phyloP scores from a whole-genome alignment of 2,113 vertebrate genomes.

The Paralichthys olivaceus region DNA sequence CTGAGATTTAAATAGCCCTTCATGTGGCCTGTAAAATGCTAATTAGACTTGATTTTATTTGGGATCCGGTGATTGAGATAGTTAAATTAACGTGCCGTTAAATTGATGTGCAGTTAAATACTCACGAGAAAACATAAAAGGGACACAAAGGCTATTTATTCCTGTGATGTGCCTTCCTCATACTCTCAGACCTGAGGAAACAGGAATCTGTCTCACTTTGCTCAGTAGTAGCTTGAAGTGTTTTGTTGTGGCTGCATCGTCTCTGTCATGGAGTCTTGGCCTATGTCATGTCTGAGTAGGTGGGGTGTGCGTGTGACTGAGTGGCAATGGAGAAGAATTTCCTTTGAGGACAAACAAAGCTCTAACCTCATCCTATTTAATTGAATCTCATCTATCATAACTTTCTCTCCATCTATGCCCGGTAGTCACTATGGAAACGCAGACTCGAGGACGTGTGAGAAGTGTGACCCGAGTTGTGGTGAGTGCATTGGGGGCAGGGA shows the following conservation, averaged over 20 bases:
- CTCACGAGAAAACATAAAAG: constrained; percentile 43
- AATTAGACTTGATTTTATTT: constrained; percentile 63
- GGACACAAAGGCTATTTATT: constrained; percentile 43
- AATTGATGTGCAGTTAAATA: constrained; percentile 71
- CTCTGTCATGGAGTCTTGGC: not conserved
- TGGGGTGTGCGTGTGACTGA: constrained; percentile 13
- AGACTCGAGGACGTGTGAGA: constrained; percentile 81
- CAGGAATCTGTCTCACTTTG: not conserved
- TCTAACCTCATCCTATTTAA: constrained; percentile 53
- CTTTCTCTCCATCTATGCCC: constrained; percentile 36
- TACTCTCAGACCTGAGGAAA: constrained; percentile 4
- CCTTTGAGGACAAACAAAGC: constrained; percentile 44
- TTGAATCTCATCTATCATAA: constrained; percentile 59
- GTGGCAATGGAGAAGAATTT: constrained; percentile 38
- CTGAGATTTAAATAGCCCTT: constrained; percentile 61
- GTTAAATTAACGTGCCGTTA: constrained; percentile 74
- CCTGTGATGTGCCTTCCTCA: not conserved
- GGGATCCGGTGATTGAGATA: constrained; percentile 39
- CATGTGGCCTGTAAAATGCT: constrained; percentile 60
- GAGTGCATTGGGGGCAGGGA: constrained; percentile 80
- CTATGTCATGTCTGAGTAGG: not conserved
- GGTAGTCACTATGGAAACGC: constrained; percentile 87
- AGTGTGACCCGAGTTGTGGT: constrained; percentile 87
- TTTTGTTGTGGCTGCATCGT: constrained; percentile 12
- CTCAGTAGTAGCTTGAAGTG: not conserved